Base-by-base conservation (phyloP, 2,113 vertebrate genomes). In the Brienomyrus brachyistius region DNA sequence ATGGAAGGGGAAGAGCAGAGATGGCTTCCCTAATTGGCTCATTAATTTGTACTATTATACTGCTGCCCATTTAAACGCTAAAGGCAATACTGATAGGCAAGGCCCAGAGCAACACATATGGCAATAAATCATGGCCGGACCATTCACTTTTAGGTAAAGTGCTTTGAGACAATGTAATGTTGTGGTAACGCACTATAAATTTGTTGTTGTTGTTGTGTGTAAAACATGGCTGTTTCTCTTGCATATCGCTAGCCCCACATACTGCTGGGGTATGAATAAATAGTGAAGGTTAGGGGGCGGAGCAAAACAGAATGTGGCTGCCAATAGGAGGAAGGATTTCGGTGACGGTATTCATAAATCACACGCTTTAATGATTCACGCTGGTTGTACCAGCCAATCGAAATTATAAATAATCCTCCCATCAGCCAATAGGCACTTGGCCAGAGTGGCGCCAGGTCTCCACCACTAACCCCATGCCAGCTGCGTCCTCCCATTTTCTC, bases 1-100 rank as follows among this genome's bases (percentile, higher is more conserved):
- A 31, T 2, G 43, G 31, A 43, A 40, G 70, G 31, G 13, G 17
- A 40, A 17, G 74, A 47, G 43, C 87, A 0, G 35, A 50, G 15
- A 19, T 0, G 7, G 45, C 48, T 62, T 40, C 13, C 85, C 31
- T 51, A 31, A 54, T 52, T 48, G 1, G 40, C 40, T 84, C 3
- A 5, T 89, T 84, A 89, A 89, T 85, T 86, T 35, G 27, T 35
- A 86, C 27, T 66, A 62, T 88, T 88, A 47, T 1, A 47, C 23
- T 70, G 40, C 45, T 40, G 40, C 48, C n/a, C 62, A 51, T 62
- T 50, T 54, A n/a, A 50, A 83, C 43, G 21, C 35, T 50, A 86
- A 86, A 70, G n/a, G n/a, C 47, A 80, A 56, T 47, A 40, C 47
- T 86, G 89, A 56, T 6, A 43, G 43, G 56, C 56, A 70, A 23